These are phyloP conservation scores for Cisticola juncidis DNA, from an alignment of 2,113 vertebrate species.

Conservation along the genomic window DNA sequence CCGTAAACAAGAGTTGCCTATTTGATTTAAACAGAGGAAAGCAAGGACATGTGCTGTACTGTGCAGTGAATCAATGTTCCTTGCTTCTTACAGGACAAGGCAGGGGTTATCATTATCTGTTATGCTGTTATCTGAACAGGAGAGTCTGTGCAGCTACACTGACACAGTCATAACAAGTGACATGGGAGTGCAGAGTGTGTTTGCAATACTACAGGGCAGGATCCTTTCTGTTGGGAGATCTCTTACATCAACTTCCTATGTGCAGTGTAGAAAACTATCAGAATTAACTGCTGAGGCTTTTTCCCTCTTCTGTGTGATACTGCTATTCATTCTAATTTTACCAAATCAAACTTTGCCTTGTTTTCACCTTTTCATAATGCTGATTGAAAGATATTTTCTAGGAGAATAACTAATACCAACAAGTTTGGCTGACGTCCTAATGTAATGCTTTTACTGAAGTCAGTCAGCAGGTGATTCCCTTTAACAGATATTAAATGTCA, in stretches of 20 bases:
- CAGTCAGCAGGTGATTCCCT: slow-evolving; percentile 2
- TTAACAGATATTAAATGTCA: slow-evolving; percentile 42
- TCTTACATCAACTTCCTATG: background rate
- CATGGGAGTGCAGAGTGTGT: background rate
- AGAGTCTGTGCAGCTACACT: background rate
- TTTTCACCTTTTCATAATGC: background rate
- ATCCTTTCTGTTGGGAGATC: background rate
- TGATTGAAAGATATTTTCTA: background rate
- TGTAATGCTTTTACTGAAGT: slow-evolving; percentile 17
- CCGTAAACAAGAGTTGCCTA: background rate
- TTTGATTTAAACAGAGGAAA: background rate
- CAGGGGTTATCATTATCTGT: background rate
- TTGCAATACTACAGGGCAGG: fast-evolving
- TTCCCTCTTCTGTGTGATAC: background rate
- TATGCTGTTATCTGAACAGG: background rate
- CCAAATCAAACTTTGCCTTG: background rate
- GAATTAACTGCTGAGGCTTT: background rate
- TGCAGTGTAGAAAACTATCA: background rate
- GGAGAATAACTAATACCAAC: background rate
- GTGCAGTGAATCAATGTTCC: background rate
- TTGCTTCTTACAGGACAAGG: background rate
- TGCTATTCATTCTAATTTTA: background rate
- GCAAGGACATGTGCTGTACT: background rate
- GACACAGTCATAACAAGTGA: background rate
- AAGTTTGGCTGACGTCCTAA: background rate